Base-by-base conservation (phyloP, 2,797 vertebrate genomes). In the Hozukius guyotensis region DNA sequence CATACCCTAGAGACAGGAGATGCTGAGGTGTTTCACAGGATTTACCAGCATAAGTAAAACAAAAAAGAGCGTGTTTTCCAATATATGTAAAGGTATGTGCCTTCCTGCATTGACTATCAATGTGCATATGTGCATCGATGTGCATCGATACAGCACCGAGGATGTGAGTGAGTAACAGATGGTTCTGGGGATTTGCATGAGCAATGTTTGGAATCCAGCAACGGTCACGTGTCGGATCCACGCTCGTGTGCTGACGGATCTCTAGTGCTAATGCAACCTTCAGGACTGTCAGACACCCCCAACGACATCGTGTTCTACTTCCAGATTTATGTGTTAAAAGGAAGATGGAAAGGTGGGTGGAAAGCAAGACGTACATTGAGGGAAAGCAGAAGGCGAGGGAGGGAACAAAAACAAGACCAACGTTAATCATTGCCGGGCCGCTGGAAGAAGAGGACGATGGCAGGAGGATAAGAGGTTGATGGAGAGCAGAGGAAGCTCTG, bases 391-490 rank as follows among this genome's bases (percentile, higher is more conserved):
- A 78, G 80, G 80, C 76, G 61, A 80, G 63, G 61, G 63, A 81
- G 67, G 72, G 72, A 84, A 62, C 53, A 36, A 65, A 89, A 86
- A 84, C 72, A 74, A 56, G 80, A 73, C 53, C 14, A 9, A 32
- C 22, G 81, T 84, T 86, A 85, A 82, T 87, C 87, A 83, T 57
- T 46, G 59, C 74, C 6, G 18, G 22, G 71, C 63, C 76, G 46
- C 67, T 34, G 72, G 65, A 81, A 83, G 71, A 87, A 65, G 72
- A 78, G 75, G 78, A 81, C 57, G 82, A 82, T 77, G 72, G 76
- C 62, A 72, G 74, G 36, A 80, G 78, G 87, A 87, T 75, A 81
- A 80, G 80, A 87, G 78, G 80, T 61, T 85, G 81, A 87, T 82
- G 76, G 82, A 78, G 86, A 84, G 70, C 59, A 79, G 76, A 66